Percentiles rank a stretch among this genome's conserved stretches.
These are phyloP conservation scores for Hydrozoanthus gracilis DNA, from an alignment of 92 coral and sea anemone species.

Conservation along the genomic window DNA sequence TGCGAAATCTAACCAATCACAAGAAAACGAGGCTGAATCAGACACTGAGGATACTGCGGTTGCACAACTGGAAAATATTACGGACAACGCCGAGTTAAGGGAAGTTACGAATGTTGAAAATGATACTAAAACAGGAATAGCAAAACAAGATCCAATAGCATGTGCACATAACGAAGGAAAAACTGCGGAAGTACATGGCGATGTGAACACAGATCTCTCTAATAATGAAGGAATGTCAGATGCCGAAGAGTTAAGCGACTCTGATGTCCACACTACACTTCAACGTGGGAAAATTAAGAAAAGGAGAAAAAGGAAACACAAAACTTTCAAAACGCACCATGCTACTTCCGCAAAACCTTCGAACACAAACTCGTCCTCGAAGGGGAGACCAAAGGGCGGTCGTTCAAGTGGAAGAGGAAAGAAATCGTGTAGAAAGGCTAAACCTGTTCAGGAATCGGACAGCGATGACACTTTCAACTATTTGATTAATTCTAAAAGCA, in stretches of 20 bases:
- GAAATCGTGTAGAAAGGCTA: slow-evolving; percentile 56
- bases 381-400: slow-evolving; percentile 61
- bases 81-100: neutral
- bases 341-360: slow-evolving; percentile 44
- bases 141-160: slow-evolving; percentile 11
- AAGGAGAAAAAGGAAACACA: slow-evolving; percentile 74
- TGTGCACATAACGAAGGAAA: slow-evolving; percentile 15
- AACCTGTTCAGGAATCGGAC: slow-evolving; percentile 53
- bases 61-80: slow-evolving; percentile 12
- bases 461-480: slow-evolving; percentile 59
- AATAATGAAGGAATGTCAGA: slow-evolving; percentile 89
- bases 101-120: slow-evolving; percentile 19
- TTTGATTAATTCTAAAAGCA: slow-evolving; percentile 1
- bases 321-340: slow-evolving; percentile 47
- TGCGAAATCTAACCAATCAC: neutral
- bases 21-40: slow-evolving; percentile 30
- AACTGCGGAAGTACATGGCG: slow-evolving; percentile 8
- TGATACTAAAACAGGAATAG: slow-evolving; percentile 5
- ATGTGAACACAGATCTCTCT: slow-evolving; percentile 80
- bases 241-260: slow-evolving; percentile 85
- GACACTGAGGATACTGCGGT: neutral
- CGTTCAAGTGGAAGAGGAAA: slow-evolving; percentile 75
- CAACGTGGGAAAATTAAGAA: slow-evolving; percentile 74
- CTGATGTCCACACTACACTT: slow-evolving; percentile 59
- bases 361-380: slow-evolving; percentile 48